Conservation (phyloP, 2,888 invertebrate genomes). For the Griposia aprilina region DNA sequence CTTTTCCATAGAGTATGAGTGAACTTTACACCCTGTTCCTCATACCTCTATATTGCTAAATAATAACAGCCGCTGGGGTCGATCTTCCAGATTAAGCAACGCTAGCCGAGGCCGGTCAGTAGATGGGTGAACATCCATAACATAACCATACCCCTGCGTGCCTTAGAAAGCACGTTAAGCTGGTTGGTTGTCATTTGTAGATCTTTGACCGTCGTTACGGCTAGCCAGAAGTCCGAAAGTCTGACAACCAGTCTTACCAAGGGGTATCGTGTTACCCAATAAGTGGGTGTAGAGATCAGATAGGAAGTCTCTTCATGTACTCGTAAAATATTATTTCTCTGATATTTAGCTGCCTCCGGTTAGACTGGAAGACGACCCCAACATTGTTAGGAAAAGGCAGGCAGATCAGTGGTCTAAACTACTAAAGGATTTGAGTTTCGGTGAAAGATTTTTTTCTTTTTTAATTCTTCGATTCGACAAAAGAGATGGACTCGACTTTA, state of each 20-base stretch:
- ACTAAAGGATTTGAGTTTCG: too few relatives aligned
- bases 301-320: neutral
- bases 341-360: neutral
- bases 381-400: neutral
- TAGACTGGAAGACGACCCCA: neutral
- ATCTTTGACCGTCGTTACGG: neutral
- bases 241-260: neutral
- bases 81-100: too few relatives aligned
- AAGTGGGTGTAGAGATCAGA: neutral
- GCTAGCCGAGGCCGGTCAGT: too few relatives aligned
- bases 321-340: neutral
- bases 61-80: neutral
- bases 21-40: too few relatives aligned
- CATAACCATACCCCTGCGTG: too few relatives aligned
- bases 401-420: too few relatives aligned
- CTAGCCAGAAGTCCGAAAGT: neutral
- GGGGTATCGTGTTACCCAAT: neutral
- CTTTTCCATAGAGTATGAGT: too few relatives aligned
- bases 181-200: neutral
- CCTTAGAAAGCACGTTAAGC: neutral
- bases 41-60: too few relatives aligned
- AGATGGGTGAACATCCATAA: too few relatives aligned
- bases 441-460: too few relatives aligned
- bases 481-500: too few relatives aligned
- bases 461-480: too few relatives aligned